Evolutionary conservation across 2,113 vertebrate genomes (phyloP).

Genomic region (Marmota flaviventris): DNA sequence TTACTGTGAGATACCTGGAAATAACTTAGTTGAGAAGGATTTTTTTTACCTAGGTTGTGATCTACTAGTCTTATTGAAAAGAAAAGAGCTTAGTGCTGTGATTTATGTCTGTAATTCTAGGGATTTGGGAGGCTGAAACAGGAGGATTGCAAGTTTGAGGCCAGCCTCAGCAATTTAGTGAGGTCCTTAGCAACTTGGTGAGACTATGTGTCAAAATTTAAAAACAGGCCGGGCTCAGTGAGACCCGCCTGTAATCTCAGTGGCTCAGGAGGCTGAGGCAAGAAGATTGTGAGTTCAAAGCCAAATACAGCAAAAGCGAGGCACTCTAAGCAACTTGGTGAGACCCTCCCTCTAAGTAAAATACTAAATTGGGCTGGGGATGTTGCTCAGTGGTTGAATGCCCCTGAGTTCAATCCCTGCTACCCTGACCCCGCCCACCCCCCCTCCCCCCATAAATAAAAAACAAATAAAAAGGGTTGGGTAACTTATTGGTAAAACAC

Average conservation of each 20-base stretch:
- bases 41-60: constrained; percentile 17
- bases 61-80: neutral
- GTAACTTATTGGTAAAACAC: too few species aligned
- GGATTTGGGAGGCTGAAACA: neutral
- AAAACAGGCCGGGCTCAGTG: too few species aligned
- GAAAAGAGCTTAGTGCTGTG: too few species aligned
- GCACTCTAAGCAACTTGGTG: neutral
- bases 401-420: too few species aligned
- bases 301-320: neutral
- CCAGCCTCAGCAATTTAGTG: neutral
- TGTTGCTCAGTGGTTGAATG: neutral
- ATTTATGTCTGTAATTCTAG: too few species aligned
- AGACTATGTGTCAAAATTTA: neutral
- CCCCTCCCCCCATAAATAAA: too few species aligned
- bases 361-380: neutral
- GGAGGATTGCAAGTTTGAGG: neutral
- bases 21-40: neutral
- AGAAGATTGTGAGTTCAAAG: neutral
- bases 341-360: neutral
- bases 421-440: too few species aligned
- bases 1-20: neutral
- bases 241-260: too few species aligned
- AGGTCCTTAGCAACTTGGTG: neutral
- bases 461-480: too few species aligned
- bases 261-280: neutral